phyloP scores from a whole-genome alignment of 2,797 vertebrate species.

The Tragopan temminckii region DNA sequence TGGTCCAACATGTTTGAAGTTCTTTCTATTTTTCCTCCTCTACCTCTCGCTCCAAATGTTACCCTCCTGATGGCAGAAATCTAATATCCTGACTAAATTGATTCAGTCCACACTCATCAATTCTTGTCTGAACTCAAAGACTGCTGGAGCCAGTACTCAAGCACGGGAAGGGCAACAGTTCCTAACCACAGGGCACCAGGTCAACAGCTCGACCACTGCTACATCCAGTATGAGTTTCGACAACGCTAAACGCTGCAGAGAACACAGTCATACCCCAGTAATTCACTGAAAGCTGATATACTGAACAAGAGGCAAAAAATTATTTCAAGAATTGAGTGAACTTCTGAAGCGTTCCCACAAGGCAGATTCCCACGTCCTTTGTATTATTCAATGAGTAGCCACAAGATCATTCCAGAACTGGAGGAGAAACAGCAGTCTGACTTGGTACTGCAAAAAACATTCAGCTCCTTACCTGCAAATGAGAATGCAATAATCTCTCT shows the following conservation, averaged over 20 bases:
- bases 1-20: not conserved
- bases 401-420: not conserved
- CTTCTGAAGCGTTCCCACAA: rapidly evolving
- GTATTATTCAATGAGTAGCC: rapidly evolving
- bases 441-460: not conserved
- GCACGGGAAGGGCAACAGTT: not conserved
- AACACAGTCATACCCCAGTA: not conserved
- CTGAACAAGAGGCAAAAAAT: not conserved
- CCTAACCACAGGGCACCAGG: not conserved
- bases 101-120: not conserved
- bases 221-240: rapidly evolving
- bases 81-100: not conserved
- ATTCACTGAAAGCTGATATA: not conserved
- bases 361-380: not conserved
- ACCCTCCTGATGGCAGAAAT: not conserved
- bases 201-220: not conserved
- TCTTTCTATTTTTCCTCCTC: not conserved
- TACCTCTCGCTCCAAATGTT: not conserved
- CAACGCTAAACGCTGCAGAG: not conserved
- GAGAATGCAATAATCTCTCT: slow-evolving; percentile 94
- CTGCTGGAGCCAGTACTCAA: not conserved
- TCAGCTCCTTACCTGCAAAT: slow-evolving; percentile 86
- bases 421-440: not conserved
- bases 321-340: not conserved
- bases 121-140: not conserved